These are phyloP conservation scores for Orthochromis malagaraziensis DNA, from an alignment of 2,113 vertebrate species.

Conservation along the genomic window DNA sequence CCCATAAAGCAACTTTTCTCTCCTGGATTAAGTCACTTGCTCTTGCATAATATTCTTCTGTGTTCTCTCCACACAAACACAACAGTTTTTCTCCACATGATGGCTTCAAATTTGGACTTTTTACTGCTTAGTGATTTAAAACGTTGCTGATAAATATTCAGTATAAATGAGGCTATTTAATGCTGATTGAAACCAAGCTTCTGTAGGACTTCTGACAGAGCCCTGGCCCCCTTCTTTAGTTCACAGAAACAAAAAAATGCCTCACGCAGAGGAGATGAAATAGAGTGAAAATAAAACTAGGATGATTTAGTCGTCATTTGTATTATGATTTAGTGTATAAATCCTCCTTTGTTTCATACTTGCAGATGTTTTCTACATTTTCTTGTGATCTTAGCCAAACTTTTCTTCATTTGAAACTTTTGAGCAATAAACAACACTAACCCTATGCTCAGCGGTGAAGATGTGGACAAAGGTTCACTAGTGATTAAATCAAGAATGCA, in stretches of 20 bases:
- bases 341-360: not conserved
- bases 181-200: conserved; percentile 11
- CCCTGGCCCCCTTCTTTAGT: not conserved
- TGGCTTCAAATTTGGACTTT: not conserved
- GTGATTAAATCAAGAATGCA: not conserved
- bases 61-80: not conserved
- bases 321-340: not conserved
- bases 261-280: not conserved
- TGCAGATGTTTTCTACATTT: not conserved
- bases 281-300: not conserved
- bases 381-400: not conserved
- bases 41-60: not conserved
- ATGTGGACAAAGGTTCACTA: not conserved
- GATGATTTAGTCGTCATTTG: not conserved
- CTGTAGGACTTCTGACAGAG: not conserved
- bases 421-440: not conserved
- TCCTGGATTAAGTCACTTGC: not conserved
- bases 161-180: not conserved
- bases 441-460: not conserved
- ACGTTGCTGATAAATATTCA: not conserved
- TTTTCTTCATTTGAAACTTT: not conserved
- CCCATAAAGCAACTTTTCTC: not conserved
- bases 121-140: not conserved
- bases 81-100: not conserved
- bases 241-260: not conserved